phyloP scores from a whole-genome alignment of 2,113 vertebrate genomes.

The Rhinolophus ferrumequinum region DNA sequence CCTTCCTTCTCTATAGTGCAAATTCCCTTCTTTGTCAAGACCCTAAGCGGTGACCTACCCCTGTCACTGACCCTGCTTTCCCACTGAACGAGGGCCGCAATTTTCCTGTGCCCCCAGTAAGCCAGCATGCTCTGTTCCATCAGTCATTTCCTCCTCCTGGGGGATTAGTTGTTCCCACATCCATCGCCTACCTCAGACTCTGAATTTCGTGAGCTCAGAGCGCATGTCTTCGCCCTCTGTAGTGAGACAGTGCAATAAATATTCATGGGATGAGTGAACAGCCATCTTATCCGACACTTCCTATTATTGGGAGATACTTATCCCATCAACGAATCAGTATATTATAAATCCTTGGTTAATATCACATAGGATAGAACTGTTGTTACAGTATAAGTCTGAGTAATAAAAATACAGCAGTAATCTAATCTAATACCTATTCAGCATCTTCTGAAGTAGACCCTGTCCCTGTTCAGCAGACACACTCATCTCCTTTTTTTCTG shows the following conservation, averaged over 20 bases:
- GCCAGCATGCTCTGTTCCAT: not conserved
- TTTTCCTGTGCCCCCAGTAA: accelerated
- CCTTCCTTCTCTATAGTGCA: not conserved
- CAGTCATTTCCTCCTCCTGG: not conserved
- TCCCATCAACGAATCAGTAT: not conserved
- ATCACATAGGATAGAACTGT: not conserved
- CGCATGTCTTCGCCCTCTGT: not conserved
- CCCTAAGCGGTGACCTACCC: accelerated
- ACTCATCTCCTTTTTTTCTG: not conserved
- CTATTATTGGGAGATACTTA: not conserved
- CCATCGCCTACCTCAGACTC: not conserved
- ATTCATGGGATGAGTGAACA: accelerated
- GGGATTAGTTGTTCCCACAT: not conserved
- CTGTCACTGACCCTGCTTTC: accelerated
- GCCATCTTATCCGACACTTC: not conserved
- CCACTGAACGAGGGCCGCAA: not conserved
- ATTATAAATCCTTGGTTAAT: not conserved
- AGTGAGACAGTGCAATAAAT: not conserved
- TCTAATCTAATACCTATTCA: not conserved
- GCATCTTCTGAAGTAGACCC: not conserved
- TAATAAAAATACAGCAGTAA: not conserved
- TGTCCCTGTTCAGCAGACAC: not conserved
- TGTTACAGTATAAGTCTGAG: not conserved
- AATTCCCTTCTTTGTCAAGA: not conserved
- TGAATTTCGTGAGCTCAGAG: not conserved